A percentile compares a stretch with the other conserved stretches of the same genome.
These are phyloP conservation scores for Prostheceraeus crozeri DNA, from an alignment of 2,888 invertebrate species.

Conservation along the genomic window DNA sequence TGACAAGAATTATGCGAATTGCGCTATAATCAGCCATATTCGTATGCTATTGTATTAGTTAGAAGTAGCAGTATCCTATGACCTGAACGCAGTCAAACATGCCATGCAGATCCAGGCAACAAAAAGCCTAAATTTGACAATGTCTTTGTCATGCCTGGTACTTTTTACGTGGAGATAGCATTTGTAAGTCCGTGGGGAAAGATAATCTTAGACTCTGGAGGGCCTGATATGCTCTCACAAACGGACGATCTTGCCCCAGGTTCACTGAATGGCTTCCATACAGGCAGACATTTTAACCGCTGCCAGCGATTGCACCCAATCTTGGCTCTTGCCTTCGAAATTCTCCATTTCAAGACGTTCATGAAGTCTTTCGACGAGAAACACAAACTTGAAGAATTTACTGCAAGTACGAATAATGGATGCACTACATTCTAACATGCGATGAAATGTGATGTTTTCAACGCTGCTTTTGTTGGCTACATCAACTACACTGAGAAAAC, in stretches of 20 bases:
- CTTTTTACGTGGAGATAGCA: slow-evolving; percentile 42
- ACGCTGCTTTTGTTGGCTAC: slow-evolving; percentile 22
- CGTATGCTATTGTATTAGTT: too few species aligned
- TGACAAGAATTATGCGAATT: too few species aligned
- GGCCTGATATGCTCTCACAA: slow-evolving; percentile 41
- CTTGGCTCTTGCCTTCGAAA: slow-evolving; percentile 35
- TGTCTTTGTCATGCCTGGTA: slow-evolving; percentile 42
- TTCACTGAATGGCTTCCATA: slow-evolving; percentile 41
- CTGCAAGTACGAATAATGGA: too few species aligned
- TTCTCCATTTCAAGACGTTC: slow-evolving; percentile 20
- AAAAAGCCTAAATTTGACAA: slow-evolving; percentile 42
- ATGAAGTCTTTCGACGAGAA: too few species aligned
- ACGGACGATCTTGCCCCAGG: slow-evolving; percentile 40
- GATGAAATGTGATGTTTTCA: too few species aligned
- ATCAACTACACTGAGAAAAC: slow-evolving; percentile 34
- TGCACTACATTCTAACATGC: too few species aligned
- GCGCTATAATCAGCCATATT: too few species aligned
- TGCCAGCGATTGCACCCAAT: slow-evolving; percentile 42
- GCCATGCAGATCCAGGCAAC: slow-evolving; percentile 42
- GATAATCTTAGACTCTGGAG: slow-evolving; percentile 42
- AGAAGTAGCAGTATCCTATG: slow-evolving; percentile 40
- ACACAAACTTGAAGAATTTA: too few species aligned
- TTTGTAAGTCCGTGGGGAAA: slow-evolving; percentile 42
- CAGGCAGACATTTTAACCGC: slow-evolving; percentile 41
- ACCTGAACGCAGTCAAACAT: slow-evolving; percentile 40